Percentiles rank a stretch among this genome's conserved stretches.
phyloP scores from a whole-genome alignment of 1,140 invertebrate species.

The Pseudomyrmex pallidus region DNA sequence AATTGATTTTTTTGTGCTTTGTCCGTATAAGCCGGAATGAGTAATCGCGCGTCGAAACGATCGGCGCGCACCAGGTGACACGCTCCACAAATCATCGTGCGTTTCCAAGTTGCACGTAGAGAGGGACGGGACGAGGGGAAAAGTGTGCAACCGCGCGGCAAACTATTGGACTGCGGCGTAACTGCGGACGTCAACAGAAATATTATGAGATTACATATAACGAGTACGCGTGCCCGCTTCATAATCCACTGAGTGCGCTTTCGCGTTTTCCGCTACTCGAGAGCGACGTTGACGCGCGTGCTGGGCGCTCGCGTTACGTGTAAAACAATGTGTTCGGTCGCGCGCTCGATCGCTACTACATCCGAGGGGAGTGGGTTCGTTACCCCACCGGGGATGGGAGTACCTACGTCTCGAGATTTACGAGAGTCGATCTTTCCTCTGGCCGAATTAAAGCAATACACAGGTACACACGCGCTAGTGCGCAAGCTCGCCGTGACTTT shows the following conservation, averaged over 20 bases:
- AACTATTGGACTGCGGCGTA: conserved; percentile 60
- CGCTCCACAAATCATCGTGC: conserved; percentile 68
- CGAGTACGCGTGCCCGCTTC: conserved; percentile 63
- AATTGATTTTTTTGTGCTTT: conserved; percentile 26
- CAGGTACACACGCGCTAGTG: conserved; percentile 20
- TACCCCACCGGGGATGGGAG: conserved; percentile 17
- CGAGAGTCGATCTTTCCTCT: conserved; percentile 63
- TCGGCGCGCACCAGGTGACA: conserved; percentile 66
- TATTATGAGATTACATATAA: conserved; percentile 74
- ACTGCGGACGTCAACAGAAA: conserved; percentile 72
- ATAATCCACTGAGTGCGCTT: conserved; percentile 66
- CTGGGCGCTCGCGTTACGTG: neutral
- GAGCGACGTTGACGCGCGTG: neutral
- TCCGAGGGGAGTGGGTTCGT: conserved; percentile 10
- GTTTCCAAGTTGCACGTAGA: conserved; percentile 55
- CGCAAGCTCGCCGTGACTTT: conserved; percentile 65
- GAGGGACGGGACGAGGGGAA: neutral
- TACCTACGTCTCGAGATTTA: conserved; percentile 61
- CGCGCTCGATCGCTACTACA: neutral
- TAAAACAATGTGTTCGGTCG: conserved; percentile 47
- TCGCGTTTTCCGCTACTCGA: conserved; percentile 55
- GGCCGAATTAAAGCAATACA: conserved; percentile 67
- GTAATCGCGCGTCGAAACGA: conserved; percentile 54
- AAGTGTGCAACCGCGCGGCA: conserved; percentile 16
- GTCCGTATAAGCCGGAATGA: conserved; percentile 38